Percentiles rank a stretch among this genome's conserved stretches.
These are phyloP conservation scores for Porites rus DNA, from an alignment of 92 coral and sea anemone species.

Conservation along the genomic window DNA sequence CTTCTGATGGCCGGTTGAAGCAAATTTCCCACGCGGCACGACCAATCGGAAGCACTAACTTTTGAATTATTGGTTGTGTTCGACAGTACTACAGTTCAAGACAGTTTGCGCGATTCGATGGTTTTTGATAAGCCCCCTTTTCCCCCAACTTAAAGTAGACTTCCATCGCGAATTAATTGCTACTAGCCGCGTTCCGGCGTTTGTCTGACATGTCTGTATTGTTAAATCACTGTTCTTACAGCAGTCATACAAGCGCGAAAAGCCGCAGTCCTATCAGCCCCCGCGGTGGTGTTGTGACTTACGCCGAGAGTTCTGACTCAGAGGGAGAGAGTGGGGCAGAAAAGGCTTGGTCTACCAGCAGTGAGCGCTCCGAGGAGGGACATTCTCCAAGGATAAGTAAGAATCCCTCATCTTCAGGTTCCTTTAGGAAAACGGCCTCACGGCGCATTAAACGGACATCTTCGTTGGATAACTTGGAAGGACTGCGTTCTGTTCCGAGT, in stretches of 20 bases:
- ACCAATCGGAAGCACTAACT: too few species aligned
- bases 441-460: constrained; percentile 40
- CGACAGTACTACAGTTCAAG: too few species aligned
- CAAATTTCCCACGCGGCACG: too few species aligned
- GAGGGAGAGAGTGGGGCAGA: constrained; percentile 41
- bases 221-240: neutral
- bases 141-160: too few species aligned
- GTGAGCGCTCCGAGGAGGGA: neutral
- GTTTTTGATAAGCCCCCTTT: too few species aligned
- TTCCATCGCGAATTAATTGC: too few species aligned
- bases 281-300: constrained; percentile 23
- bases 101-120: too few species aligned
- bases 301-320: constrained; percentile 80
- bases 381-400: constrained; percentile 19
- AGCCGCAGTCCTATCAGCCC: constrained; percentile 45
- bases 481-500: constrained; percentile 42
- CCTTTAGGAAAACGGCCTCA: constrained; percentile 6
- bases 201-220: neutral
- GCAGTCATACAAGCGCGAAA: constrained; percentile 14
- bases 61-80: too few species aligned
- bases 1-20: too few species aligned
- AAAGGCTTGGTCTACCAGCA: constrained; percentile 51
- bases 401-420: constrained; percentile 19
- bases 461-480: constrained; percentile 26
- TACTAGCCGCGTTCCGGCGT: neutral